Percentiles rank a stretch among this genome's conserved stretches.
These are phyloP conservation scores for Ellobium chinense DNA, from an alignment of 2,888 invertebrate genomes.

Conservation along the genomic window DNA sequence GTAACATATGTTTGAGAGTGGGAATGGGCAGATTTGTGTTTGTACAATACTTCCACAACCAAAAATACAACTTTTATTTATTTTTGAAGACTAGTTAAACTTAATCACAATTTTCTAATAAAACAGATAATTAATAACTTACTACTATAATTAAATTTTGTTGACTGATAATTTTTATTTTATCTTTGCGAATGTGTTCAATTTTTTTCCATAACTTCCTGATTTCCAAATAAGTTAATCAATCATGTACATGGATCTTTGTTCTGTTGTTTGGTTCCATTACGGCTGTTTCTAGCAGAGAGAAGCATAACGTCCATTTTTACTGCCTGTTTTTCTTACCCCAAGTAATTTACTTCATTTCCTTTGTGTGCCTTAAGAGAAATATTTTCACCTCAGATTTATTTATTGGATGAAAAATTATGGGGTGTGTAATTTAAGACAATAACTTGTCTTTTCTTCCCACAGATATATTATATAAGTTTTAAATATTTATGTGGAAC, in stretches of 20 bases:
- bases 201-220: neutral
- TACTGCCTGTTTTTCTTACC: neutral
- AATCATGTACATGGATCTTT: neutral
- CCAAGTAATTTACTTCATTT: neutral
- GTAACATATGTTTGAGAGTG: conserved; percentile 7
- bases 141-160: neutral
- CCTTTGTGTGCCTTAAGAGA: neutral
- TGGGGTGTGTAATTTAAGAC: too few species aligned
- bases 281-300: neutral
- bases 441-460: too few species aligned
- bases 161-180: neutral
- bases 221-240: neutral
- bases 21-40: neutral
- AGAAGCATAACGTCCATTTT: neutral
- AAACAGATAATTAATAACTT: neutral
- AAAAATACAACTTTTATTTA: neutral
- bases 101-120: neutral
- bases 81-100: too few species aligned
- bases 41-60: neutral
- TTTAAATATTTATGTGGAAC: too few species aligned
- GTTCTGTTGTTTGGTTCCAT: neutral
- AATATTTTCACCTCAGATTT: neutral
- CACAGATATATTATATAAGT: too few species aligned
- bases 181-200: conserved; percentile 8
- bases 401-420: conserved; percentile 3